phyloP scores from a whole-genome alignment of 2,797 vertebrate genomes.

The Tokudaia tokunoshimensis region DNA sequence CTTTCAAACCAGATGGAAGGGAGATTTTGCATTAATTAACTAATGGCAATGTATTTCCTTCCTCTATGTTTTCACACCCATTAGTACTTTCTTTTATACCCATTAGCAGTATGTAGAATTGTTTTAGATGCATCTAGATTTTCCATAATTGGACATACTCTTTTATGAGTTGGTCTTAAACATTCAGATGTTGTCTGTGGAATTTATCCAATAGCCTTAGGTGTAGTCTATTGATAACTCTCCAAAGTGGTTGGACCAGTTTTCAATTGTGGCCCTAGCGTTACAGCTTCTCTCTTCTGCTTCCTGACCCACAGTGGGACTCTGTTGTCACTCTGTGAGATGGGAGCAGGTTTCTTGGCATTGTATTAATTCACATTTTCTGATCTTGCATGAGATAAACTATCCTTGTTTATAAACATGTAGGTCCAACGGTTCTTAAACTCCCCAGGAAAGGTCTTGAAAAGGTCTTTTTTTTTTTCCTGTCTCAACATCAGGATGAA shows the following conservation, averaged over 20 bases:
- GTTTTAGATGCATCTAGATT: background rate
- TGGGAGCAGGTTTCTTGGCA: background rate
- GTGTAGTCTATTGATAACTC: background rate
- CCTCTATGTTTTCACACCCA: background rate
- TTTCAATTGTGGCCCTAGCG: background rate
- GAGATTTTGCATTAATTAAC: background rate
- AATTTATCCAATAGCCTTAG: background rate
- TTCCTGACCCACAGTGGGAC: background rate
- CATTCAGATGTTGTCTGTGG: background rate
- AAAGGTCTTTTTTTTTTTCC: background rate
- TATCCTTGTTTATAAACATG: background rate
- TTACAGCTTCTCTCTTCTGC: background rate
- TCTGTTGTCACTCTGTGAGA: background rate
- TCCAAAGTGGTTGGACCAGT: background rate
- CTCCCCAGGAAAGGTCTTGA: background rate
- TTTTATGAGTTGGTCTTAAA: background rate
- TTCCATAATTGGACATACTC: background rate
- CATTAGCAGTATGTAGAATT: background rate
- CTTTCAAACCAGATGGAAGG: background rate
- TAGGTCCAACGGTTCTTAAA: background rate
- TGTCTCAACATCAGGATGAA: background rate
- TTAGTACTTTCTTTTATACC: background rate
- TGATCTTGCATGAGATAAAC: background rate
- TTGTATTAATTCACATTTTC: conserved; percentile 14
- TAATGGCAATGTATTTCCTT: background rate